Percentiles rank a stretch among this genome's conserved stretches.
Evolutionary conservation across 2,113 vertebrate species (phyloP).

Genomic region (Lepisosteus osseus): DNA sequence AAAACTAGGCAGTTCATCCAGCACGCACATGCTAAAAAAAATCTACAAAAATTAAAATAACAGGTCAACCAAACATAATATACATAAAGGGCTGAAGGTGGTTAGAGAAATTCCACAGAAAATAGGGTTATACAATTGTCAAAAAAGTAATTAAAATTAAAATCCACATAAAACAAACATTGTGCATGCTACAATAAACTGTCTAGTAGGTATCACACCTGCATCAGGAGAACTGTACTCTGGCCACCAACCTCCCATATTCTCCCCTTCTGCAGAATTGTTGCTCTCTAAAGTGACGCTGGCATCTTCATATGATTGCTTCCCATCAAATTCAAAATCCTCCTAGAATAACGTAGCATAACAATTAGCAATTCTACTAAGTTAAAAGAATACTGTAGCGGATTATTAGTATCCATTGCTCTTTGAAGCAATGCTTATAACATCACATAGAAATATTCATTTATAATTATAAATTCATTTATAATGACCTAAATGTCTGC

Average conservation of each 20-base stretch:
- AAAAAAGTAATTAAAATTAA: constrained; percentile 45
- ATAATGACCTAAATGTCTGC: too few species aligned
- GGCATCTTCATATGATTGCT: constrained; percentile 62
- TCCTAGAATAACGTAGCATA: constrained; percentile 56
- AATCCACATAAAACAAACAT: constrained; percentile 23
- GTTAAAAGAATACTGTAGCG: too few species aligned
- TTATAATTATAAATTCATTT: too few species aligned
- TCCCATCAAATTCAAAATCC: constrained; percentile 72
- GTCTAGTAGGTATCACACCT: constrained; percentile 82
- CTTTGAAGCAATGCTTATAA: too few species aligned
- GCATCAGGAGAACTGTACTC: constrained; percentile 82
- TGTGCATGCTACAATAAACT: constrained; percentile 81
- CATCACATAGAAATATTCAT: too few species aligned
- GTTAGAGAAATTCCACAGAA: constrained; percentile 59
- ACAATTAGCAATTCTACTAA: background rate
- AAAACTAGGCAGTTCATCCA: constrained; percentile 82
- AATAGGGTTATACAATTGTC: constrained; percentile 44
- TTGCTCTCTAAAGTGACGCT: constrained; percentile 59
- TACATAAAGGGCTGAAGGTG: constrained; percentile 31
- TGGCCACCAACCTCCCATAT: constrained; percentile 96
- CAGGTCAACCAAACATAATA: constrained; percentile 28
- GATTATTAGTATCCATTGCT: too few species aligned
- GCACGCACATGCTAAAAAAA: constrained; percentile 77
- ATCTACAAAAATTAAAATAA: constrained; percentile 41
- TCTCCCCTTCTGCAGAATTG: constrained; percentile 78